Evolutionary conservation across 1,140 invertebrate species (phyloP), one percentile per base, ranked within the genome.

Genomic region (Ladona fulva): DNA sequence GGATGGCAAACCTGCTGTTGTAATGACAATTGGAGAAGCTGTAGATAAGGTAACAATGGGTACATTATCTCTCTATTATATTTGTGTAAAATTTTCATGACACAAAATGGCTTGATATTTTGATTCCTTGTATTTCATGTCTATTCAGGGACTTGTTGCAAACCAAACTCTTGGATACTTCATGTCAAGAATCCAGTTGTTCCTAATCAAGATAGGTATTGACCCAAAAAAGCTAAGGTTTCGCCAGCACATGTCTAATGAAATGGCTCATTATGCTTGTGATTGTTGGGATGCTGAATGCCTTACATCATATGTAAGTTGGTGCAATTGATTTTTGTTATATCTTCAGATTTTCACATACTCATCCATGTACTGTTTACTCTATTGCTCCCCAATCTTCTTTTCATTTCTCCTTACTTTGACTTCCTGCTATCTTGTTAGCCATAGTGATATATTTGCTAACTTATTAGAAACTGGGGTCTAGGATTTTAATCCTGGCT

Each of bases 211-310:
- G 82, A 91, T 97, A 80, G 98, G 98, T 76, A 90, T 99, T 76
- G 92, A 97, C 85, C 86, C 91, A 0, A 90, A 91, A 24, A 93
- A 92, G 82, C 83, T 99, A 37, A 89, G 98, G 24, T 99, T 99
- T 86, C 89, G 98, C 73, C 98, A 99, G 84, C 98, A 99, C 83
- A 96, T 99, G 94, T 89, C 91, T 77, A 99, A 99, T 87, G 98
- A 99, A 88, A 99, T 99, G 97, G 98, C 98, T 82, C 98, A 99
- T 87, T 99, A 99, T 87, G 98, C 98, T n/a, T 94, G 95, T 86
- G 98, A 99, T 84, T 99, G 97, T 83, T 99, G 97, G 97, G 97
- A 99, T 89, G 97, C 97, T 7, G 97, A 99, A 85, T 94, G 93
- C 83, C 89, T 97, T 7, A 97, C 97, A 19, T 97, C 96, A 78